phyloP scores from a whole-genome alignment of 2,113 vertebrate genomes.

The Mormyrus lacerda region DNA sequence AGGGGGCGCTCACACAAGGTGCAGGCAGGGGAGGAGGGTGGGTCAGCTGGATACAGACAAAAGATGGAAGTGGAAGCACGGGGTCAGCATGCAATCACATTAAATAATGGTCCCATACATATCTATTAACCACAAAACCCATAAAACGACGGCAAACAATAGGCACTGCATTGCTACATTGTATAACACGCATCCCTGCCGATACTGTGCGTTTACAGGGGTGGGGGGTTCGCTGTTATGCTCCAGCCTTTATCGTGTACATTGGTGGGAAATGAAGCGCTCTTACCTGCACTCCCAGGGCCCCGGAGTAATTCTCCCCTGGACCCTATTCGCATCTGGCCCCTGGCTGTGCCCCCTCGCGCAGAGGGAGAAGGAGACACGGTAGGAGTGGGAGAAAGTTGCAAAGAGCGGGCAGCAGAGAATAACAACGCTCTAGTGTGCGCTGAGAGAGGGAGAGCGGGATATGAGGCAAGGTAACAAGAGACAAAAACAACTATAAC shows the following conservation, averaged over 20 bases:
- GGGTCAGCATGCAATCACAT: background rate
- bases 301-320: constrained; percentile 12
- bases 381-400: constrained; percentile 6
- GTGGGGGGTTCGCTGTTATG: background rate
- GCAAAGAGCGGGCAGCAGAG: constrained; percentile 5
- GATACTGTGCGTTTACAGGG: background rate
- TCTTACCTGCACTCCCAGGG: background rate
- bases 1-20: constrained; percentile 14
- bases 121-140: background rate
- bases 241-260: background rate
- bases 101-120: background rate
- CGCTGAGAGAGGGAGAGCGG: background rate
- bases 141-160: background rate
- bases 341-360: constrained; percentile 4
- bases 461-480: background rate
- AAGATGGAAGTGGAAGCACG: background rate
- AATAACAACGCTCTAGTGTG: constrained; percentile 16
- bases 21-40: background rate
- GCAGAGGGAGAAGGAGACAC: background rate
- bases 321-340: constrained; percentile 10
- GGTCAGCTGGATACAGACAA: background rate
- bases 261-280: background rate
- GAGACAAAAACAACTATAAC: background rate
- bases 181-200: background rate
- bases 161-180: background rate